These are phyloP conservation scores for Anser brachyrhynchus DNA, from an alignment of 2,113 vertebrate genomes.

Conservation along the genomic window DNA sequence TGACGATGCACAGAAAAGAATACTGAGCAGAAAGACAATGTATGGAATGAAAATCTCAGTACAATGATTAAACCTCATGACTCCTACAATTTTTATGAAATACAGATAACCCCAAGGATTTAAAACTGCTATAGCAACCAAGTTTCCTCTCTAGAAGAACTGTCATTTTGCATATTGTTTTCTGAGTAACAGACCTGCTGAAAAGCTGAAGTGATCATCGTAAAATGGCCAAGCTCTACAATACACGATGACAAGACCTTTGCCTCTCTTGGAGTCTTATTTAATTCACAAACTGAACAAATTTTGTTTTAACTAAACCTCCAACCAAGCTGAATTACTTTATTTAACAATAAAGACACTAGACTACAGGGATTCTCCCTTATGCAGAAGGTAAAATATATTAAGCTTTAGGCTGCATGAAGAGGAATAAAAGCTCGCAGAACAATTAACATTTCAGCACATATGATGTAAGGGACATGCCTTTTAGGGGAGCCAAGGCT, in stretches of 20 bases:
- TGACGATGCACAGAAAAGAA: neutral
- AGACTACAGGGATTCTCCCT: slow-evolving; percentile 14
- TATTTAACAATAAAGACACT: slow-evolving; percentile 25
- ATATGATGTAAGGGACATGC: neutral
- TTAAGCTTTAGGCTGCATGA: neutral
- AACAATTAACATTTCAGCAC: slow-evolving; percentile 47
- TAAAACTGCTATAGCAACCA: slow-evolving; percentile 15
- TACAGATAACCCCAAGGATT: slow-evolving; percentile 39
- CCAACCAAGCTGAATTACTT: slow-evolving; percentile 32
- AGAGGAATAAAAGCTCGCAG: neutral
- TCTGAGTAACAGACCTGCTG: slow-evolving; percentile 30
- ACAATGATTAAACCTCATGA: neutral
- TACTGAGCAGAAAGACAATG: neutral
- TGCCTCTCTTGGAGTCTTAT: slow-evolving; percentile 13
- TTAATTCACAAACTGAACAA: slow-evolving; percentile 41
- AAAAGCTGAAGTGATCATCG: slow-evolving; percentile 23
- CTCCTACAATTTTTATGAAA: slow-evolving; percentile 24
- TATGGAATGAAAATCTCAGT: neutral
- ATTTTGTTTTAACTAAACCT: slow-evolving; percentile 38
- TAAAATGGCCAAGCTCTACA: neutral
- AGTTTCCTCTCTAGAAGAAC: slow-evolving; percentile 22
- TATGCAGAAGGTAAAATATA: slow-evolving; percentile 16
- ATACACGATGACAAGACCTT: neutral
- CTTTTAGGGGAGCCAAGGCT: neutral
- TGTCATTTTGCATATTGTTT: slow-evolving; percentile 3